Evolutionary conservation across 2,888 invertebrate species (phyloP).

Genomic region (Penaeus monodon): DNA sequence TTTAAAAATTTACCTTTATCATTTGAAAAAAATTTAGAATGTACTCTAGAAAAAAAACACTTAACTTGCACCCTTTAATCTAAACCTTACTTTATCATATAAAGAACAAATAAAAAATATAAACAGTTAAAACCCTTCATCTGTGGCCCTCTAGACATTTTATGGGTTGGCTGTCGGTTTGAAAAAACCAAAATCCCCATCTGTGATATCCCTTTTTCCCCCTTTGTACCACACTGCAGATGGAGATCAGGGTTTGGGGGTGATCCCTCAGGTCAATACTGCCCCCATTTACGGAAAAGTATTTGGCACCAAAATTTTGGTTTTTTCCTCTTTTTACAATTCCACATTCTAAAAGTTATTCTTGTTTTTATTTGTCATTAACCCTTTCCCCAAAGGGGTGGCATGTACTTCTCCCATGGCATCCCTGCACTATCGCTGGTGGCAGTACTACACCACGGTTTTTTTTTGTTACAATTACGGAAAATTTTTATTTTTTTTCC

Average conservation of each 20-base stretch:
- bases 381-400: too few relatives aligned
- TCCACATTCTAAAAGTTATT: constrained; percentile 77
- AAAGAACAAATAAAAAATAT: neutral
- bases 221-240: constrained; percentile 94
- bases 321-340: constrained; percentile 95
- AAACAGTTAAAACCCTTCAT: constrained; percentile 74
- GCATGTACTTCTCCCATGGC: too few relatives aligned
- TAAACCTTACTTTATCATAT: neutral
- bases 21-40: neutral
- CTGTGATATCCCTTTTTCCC: constrained; percentile 96
- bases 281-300: constrained; percentile 98
- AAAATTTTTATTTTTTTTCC: too few relatives aligned
- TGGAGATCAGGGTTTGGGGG: constrained; percentile 96
- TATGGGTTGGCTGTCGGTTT: constrained; percentile 99
- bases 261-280: constrained; percentile 98
- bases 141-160: constrained; percentile 99
- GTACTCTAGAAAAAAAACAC: neutral
- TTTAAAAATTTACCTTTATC: neutral
- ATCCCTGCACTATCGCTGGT: too few relatives aligned
- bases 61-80: neutral
- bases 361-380: neutral
- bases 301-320: constrained; percentile 99
- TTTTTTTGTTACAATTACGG: too few relatives aligned
- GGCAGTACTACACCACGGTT: too few relatives aligned
- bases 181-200: constrained; percentile 98